Conservation (phyloP, 2,797 vertebrate genomes). For the Oceanodroma leucorhoa region DNA sequence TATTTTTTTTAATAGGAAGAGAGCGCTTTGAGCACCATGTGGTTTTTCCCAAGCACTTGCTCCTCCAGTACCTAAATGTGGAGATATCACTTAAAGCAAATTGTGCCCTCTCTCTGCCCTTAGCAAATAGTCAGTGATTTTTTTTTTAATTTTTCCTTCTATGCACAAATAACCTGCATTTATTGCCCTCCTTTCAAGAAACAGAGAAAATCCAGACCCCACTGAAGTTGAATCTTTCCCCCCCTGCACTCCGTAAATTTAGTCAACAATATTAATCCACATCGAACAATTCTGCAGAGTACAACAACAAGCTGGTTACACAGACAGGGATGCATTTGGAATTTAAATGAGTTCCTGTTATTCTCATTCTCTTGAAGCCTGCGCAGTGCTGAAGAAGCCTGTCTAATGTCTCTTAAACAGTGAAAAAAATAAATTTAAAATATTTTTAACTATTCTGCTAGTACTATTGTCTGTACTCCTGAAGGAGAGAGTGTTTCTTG, state of each 20-base stretch:
- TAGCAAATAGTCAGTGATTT: conserved; percentile 23
- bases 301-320: conserved; percentile 63
- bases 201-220: conserved; percentile 38
- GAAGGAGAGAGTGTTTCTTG: not conserved
- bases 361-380: conserved; percentile 58
- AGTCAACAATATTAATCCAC: conserved; percentile 71
- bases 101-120: conserved; percentile 62
- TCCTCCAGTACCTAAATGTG: conserved; percentile 52
- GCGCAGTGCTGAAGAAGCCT: conserved; percentile 14
- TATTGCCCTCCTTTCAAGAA: conserved; percentile 34
- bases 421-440: conserved; percentile 31
- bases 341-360: conserved; percentile 61
- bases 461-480: not conserved
- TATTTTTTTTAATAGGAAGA: conserved; percentile 57
- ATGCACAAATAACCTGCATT: conserved; percentile 54
- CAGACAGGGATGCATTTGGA: conserved; percentile 32
- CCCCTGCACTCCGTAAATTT: conserved; percentile 37
- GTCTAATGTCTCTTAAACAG: conserved; percentile 37
- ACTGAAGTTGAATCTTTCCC: conserved; percentile 48
- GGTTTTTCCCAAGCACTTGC: conserved; percentile 56
- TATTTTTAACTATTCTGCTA: not conserved
- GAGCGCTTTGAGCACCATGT: conserved; percentile 58
- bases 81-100: conserved; percentile 51
- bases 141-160: not conserved
- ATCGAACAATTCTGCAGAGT: conserved; percentile 63